Base-by-base conservation (phyloP, 1,140 invertebrate species). In the Pogonognathellus flavescens region DNA sequence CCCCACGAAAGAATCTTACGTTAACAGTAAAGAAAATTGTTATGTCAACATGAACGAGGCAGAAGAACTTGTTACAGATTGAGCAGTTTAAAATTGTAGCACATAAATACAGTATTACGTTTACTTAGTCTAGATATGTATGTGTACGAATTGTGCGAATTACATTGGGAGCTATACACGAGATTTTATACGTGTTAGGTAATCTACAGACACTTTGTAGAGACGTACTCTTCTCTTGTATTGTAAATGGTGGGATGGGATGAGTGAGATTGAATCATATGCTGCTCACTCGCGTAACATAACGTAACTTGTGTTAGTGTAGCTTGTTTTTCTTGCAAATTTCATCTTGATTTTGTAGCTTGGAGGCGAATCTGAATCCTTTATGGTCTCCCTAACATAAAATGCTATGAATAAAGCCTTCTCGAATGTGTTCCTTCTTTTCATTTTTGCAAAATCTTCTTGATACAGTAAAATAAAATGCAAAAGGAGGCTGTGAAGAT, bases 261-360 rank as follows among this genome's bases (percentile, higher is more conserved):
- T 50, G 41, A 76, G 41, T 31, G 25, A 76, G 70, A 76, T 76
- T 31, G 49, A 76, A 31, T 49, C 70, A 50, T 76, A 76, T 76
- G 70, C 49, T 76, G 70, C 70, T 49, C 31, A 76, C 70, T 49
- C 25, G 70, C 70, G 70, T 76, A 76, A 76, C 70, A 76, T 76
- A 76, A 76, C 70, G 70, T 76, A 76, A 76, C 70, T 76, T 18
- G n/a, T n/a, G 59, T 62, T 76, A 76, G 41, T 41, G 49, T 76
- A 76, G 25, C 25, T 50, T 76, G 70, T 76, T 76, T 76, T 76
- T 76, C 70, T 14, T 50, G 59, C 31, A 70, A 70, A 70, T 41
- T 41, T 41, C 66, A 8, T 50, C n/a, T 41, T 76, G 70, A 25
- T 76, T 76, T n/a, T n/a, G 4, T 76, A 11, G 11, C 70, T 76